Evolutionary conservation across 2,797 vertebrate species (phyloP).

Genomic region (Molossus alvarezi): DNA sequence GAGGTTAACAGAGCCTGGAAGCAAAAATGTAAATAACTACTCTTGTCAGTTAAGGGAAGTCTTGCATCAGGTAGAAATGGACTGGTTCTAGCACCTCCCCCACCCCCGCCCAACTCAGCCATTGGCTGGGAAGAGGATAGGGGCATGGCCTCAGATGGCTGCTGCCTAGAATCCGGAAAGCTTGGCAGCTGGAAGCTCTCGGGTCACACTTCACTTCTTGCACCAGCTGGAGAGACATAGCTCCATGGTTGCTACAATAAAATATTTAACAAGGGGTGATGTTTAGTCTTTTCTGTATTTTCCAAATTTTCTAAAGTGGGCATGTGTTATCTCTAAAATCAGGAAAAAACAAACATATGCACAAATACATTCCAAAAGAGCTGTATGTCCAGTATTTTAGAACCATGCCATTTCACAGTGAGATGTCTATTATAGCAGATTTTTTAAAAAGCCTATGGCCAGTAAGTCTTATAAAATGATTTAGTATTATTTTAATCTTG

Average conservation of each 20-base stretch:
- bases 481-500: not conserved
- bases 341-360: not conserved
- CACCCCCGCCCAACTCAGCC: not conserved
- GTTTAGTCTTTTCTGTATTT: slow-evolving; percentile 9
- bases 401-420: not conserved
- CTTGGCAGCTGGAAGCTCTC: not conserved
- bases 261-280: not conserved
- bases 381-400: not conserved
- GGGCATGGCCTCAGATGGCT: rapidly evolving
- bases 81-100: not conserved
- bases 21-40: not conserved
- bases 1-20: not conserved
- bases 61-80: not conserved
- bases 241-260: rapidly evolving
- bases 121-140: not conserved
- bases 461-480: not conserved
- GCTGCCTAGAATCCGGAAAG: not conserved
- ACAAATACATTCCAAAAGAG: not conserved
- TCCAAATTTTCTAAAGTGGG: not conserved
- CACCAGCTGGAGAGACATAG: not conserved
- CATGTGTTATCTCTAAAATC: not conserved
- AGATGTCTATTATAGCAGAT: not conserved
- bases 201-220: not conserved
- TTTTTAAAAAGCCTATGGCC: not conserved
- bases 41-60: not conserved